These are phyloP conservation scores for Orientallactaga bullata DNA, from an alignment of 2,113 vertebrate genomes.

Conservation along the genomic window DNA sequence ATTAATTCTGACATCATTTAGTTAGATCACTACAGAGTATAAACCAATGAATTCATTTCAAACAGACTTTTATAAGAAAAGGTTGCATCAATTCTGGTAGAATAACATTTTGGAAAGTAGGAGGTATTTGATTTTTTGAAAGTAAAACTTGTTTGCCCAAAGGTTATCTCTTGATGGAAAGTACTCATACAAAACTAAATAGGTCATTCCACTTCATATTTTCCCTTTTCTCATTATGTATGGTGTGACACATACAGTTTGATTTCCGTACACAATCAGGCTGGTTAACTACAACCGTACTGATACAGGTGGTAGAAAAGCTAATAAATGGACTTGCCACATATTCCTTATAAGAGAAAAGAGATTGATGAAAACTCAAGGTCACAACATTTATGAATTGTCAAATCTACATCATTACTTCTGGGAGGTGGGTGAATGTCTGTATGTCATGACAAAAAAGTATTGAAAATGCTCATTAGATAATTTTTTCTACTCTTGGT, in stretches of 20 bases:
- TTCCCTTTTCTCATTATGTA: neutral
- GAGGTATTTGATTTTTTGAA: constrained; percentile 18
- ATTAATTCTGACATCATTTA: constrained; percentile 1
- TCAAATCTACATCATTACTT: neutral
- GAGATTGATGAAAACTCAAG: neutral
- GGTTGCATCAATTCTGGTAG: neutral
- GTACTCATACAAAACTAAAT: neutral
- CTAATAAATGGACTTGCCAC: neutral
- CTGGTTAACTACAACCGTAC: neutral
- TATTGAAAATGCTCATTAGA: neutral
- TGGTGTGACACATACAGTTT: neutral
- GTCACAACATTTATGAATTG: neutral
- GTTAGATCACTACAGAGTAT: neutral
- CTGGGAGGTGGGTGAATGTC: neutral
- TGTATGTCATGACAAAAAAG: neutral
- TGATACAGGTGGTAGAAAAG: neutral
- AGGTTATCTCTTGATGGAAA: neutral
- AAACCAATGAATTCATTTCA: neutral
- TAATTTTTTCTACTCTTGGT: neutral
- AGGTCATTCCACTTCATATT: neutral
- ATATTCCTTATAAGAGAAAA: neutral
- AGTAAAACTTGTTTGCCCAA: neutral
- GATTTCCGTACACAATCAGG: neutral
- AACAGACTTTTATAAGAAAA: neutral
- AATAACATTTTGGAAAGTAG: constrained; percentile 6